Base-by-base conservation (phyloP, 2,113 vertebrate species). In the Cebus imitator region DNA sequence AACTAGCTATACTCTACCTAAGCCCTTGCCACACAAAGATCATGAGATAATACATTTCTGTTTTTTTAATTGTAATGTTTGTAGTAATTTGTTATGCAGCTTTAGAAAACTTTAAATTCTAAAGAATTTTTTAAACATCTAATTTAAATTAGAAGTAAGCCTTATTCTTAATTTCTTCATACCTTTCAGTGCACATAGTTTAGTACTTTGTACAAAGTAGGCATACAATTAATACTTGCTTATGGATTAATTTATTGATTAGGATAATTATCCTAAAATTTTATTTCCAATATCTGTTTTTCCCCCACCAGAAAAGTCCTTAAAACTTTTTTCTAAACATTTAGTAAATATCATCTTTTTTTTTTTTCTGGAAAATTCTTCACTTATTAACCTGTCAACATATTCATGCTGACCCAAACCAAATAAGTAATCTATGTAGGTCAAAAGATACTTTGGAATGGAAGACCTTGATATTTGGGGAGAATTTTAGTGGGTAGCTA, bases 101-200 rank as follows among this genome's bases (percentile, higher is more conserved):
- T 50, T 80, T 58, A 79, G 32, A 73, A 84, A 85, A 61, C 58
- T 72, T 64, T 64, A 30, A 64, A 64, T 64, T 64, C 61, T 64
- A 64, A 30, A 64, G 2, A 64, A 14, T 14, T 30, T 30, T 64
- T 64, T 13, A 64, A 64, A 64, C 20, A 57, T 14, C 5, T 30
- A 64, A 64, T 91, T 94, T 95, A 87, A 93, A 52, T 79, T 80
- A 88, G 25, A 95, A 80, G 79, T 91, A 85, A 35, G 21, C 16
- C 16, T 78, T 91, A 87, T 58, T 27, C 64, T 72, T 78, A 64
- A 97, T 84, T 95, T 91, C 10, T 87, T 87, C 89, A 66, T 37
- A 73, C 25, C 14, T 79, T 82, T 45, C 70, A 80, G 61, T 30
- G 23, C 27, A 72, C 55, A 32, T 40, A 66, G 66, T 48, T 94